These are phyloP conservation scores for Cassiopea xamachana DNA, from an alignment of 30 jellyfish, hydroid and myxozoan species.

Conservation along the genomic window DNA sequence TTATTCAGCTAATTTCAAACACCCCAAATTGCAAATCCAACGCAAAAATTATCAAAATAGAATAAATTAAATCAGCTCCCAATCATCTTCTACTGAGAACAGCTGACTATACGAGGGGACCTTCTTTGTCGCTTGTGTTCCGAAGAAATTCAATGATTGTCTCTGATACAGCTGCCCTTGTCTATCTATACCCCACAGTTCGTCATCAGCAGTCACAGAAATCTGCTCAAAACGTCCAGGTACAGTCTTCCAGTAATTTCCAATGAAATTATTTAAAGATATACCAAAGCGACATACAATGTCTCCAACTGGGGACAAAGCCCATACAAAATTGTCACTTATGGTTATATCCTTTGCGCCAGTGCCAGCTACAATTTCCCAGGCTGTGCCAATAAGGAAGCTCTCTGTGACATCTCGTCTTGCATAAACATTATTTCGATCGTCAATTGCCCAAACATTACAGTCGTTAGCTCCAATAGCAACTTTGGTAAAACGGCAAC, in stretches of 20 bases:
- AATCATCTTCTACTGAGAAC: conserved; percentile 95
- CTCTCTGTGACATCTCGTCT: conserved; percentile 94
- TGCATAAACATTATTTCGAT: conserved; percentile 91
- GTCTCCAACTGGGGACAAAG: conserved; percentile 95
- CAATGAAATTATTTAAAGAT: conserved; percentile 81
- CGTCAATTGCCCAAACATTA: conserved; percentile 98
- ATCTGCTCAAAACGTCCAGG: conserved; percentile 97
- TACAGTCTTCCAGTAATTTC: conserved; percentile 98
- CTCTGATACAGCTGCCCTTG: conserved; percentile 95
- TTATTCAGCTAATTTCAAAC: background rate
- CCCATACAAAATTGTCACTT: conserved; percentile 97
- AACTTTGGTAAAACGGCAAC: conserved; percentile 90
- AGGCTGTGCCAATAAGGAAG: conserved; percentile 92
- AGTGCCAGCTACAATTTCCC: conserved; percentile 99
- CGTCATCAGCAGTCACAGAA: conserved; percentile 95
- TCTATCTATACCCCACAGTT: conserved; percentile 99
- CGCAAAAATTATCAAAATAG: background rate
- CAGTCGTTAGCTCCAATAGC: conserved; percentile 95
- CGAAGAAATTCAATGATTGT: conserved; percentile 89
- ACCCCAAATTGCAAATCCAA: background rate
- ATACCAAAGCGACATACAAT: conserved; percentile 97
- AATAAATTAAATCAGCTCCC: conserved; percentile 85
- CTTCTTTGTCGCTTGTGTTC: conserved; percentile 79
- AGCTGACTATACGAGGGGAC: conserved; percentile 97
- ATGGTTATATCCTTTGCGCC: conserved; percentile 93